Base-by-base conservation (phyloP, 2,888 invertebrate genomes). In the Pocota personata region DNA sequence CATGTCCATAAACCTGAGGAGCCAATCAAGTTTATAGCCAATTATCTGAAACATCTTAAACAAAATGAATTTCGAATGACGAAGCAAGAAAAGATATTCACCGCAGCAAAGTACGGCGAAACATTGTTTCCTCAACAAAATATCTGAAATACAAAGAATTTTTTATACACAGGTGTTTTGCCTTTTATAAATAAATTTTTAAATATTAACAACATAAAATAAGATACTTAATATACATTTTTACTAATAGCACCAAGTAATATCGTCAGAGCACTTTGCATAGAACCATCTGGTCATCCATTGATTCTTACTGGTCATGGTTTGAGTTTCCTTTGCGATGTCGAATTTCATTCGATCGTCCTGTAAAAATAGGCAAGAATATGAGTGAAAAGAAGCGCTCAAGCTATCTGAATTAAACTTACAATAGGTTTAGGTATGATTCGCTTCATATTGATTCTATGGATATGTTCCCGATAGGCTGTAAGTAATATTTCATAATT, bases 231-330 rank as follows among this genome's bases (percentile, higher is more conserved):
- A 16, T 43, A 10, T 37, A 32, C 27, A 19, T n/a, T 8, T 71
- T 32, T 1, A 14, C 27, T 78, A 82, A 71, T 21, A 78, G 64
- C 98, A 98, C 97, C 98, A 98, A 32, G 95, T 94, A 3, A 92
- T 88, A 90, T 98, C 97, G 82, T 94, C 93, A 87, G 95, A 93
- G 91, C 98, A 99, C 93, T 98, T 98, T 60, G 96, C 97, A 92
- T 96, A 94, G 91, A 96, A 98, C 98, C 98, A 99, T 82, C 95
- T 92, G 62, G 95, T 94, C 91, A 97, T 95, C 83, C 97, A 93
- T 90, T 95, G 94, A 92, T 98, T 98, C 87, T 93, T 94, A 50
- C 94, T 91, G 4, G 95, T 94, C 80, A 96, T 93, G 30, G 94
- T 92, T 69, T 94, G 93, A 14, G 94, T 89, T 88, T 93, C 89